Base-by-base conservation (phyloP, 2,113 vertebrate species). In the Capricornis sumatraensis region DNA sequence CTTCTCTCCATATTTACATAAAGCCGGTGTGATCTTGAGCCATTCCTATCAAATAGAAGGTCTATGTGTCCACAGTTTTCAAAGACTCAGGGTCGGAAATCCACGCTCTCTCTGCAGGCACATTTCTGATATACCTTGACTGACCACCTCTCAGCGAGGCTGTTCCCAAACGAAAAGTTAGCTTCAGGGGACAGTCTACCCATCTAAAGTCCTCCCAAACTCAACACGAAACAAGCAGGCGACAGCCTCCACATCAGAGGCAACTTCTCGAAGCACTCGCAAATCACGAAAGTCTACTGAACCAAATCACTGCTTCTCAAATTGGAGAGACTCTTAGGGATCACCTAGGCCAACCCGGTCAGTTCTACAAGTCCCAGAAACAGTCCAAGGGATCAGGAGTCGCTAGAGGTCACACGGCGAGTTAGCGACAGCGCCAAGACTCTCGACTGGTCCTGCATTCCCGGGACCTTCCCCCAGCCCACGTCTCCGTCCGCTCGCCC, bases 381-480 rank as follows among this genome's bases (percentile, higher is more conserved):
- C 52, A 0, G 76, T 30, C 28, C 64, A 7, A 23, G 74, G 21
- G 50, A 58, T 40, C 9, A 52, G 19, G 21, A 85, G 52, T 67
- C 10, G 47, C 83, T 87, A 89, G 96, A 97, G 90, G 94, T 98
- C 97, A 97, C 0, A 25, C 43, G 45, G 58, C 6, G 40, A 87
- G 60, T 6, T 1, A 43, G 92, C 6, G 53, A 43, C 76, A 17
- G 57, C 12, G n/a, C 55, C 79, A 19, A 40, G n/a, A 2, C 87
- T 60, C 89, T 4, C 12, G 43, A 27, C 71, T 7, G 15, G 52
- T 28, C 67, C 88, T 62, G 23, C 90, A 27, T 4, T 15, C 74
- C 64, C 33, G 28, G 50, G 52, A 21, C 58, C 14, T 7, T 25
- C 82, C 76, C 67, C 78, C 76, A 87, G 53, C 60, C 50, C 92